Evolutionary conservation across 1,140 invertebrate genomes (phyloP).

Genomic region (Papilio polytes): DNA sequence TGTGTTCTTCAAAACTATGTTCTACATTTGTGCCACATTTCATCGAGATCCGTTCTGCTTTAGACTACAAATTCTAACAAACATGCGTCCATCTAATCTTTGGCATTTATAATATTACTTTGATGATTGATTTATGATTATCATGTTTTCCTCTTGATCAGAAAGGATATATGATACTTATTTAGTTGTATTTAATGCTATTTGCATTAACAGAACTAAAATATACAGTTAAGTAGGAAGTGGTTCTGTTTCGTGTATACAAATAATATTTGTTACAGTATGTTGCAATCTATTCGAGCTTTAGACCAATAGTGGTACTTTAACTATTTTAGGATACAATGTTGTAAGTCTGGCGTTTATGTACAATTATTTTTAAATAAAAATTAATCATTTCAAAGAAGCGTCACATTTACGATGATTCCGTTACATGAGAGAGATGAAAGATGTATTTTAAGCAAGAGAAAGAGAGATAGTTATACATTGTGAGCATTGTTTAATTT

Average conservation of each 20-base stretch:
- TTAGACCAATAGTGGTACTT: neutral
- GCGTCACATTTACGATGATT: neutral
- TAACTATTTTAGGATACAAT: neutral
- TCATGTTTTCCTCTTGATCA: too few relatives aligned
- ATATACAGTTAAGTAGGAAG: slow-evolving; percentile 10
- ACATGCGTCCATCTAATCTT: too few relatives aligned
- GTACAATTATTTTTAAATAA: neutral
- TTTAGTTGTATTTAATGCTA: neutral
- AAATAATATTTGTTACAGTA: slow-evolving; percentile 3
- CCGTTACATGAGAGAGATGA: neutral
- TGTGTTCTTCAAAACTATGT: too few relatives aligned
- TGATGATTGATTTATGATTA: too few relatives aligned
- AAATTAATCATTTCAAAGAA: neutral
- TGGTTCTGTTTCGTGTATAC: slow-evolving; percentile 15
- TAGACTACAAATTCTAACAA: too few relatives aligned
- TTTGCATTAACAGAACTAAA: neutral
- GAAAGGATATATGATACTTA: neutral
- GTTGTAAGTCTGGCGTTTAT: neutral
- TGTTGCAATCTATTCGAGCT: slow-evolving; percentile 4
- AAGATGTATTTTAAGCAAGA: neutral
- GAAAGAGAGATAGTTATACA: neutral
- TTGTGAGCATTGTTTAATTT: neutral
- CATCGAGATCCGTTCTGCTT: too few relatives aligned
- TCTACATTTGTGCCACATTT: too few relatives aligned
- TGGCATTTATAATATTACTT: too few relatives aligned